Evolutionary conservation across 2,797 vertebrate genomes (phyloP).

Genomic region (Meriones psammophilus): DNA sequence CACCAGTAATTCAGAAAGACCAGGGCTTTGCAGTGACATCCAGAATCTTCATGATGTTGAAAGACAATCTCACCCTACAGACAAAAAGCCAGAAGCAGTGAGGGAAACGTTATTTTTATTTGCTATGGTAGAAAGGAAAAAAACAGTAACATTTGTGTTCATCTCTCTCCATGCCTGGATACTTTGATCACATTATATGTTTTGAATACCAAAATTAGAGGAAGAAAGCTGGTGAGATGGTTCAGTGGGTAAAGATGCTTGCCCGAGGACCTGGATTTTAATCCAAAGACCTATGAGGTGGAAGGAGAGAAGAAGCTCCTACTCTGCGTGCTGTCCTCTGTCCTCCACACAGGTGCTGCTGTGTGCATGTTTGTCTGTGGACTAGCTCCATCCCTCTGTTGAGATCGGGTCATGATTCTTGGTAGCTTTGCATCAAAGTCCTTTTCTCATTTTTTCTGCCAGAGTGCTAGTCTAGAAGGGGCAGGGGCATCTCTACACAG

Average conservation of each 20-base stretch:
- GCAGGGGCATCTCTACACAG: too few species aligned
- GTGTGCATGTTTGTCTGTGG: background rate
- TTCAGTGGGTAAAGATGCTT: background rate
- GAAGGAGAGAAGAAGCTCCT: background rate
- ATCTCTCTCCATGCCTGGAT: background rate
- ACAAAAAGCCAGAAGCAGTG: background rate
- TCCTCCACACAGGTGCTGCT: too few species aligned
- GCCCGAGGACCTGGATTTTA: background rate
- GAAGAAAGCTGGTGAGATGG: background rate
- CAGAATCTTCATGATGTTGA: background rate
- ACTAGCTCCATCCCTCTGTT: too few species aligned
- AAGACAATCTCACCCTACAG: background rate
- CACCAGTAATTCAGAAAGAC: background rate
- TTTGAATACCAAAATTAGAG: background rate
- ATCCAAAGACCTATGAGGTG: background rate
- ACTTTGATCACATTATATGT: background rate
- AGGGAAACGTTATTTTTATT: background rate
- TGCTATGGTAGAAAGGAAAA: background rate
- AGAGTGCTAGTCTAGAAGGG: background rate
- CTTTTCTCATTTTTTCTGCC: background rate
- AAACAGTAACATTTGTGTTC: background rate
- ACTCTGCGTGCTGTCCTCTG: too few species aligned
- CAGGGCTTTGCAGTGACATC: background rate
- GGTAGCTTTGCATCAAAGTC: fast-evolving
- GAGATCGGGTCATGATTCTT: fast-evolving